Percentiles rank a stretch among this genome's conserved stretches.
Conservation (phyloP, 2,888 invertebrate species). For the Eristalinus sepulchralis region DNA sequence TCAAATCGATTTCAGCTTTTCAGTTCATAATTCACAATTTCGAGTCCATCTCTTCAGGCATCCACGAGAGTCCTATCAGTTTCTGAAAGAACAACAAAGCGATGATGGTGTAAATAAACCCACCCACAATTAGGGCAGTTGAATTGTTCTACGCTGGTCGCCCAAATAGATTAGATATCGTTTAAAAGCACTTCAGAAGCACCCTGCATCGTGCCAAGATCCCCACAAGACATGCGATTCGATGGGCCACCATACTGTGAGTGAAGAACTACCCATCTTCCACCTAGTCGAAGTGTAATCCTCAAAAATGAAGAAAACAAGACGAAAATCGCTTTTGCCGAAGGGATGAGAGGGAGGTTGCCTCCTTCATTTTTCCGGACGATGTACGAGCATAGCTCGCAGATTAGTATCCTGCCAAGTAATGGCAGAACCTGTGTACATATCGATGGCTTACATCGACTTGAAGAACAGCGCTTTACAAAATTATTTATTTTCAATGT, state of each 20-base stretch:
- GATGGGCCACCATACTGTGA: background rate
- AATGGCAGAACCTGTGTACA: conserved; percentile 19
- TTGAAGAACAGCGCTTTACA: conserved; percentile 34
- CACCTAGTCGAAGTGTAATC: conserved; percentile 26
- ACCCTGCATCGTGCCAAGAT: conserved; percentile 1
- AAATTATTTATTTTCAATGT: conserved; percentile 43
- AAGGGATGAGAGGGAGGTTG: background rate
- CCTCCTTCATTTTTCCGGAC: conserved; percentile 22
- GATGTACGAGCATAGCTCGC: conserved; percentile 31
- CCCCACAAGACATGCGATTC: conserved; percentile 20
- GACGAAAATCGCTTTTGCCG: background rate
- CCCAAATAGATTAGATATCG: conserved; percentile 33
- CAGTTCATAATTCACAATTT: background rate
- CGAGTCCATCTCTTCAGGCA: background rate
- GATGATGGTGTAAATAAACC: conserved; percentile 27
- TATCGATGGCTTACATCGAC: conserved; percentile 36
- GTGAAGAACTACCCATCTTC: background rate
- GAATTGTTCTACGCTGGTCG: background rate
- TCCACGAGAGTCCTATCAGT: conserved; percentile 2
- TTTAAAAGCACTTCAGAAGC: conserved; percentile 35
- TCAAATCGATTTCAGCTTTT: background rate
- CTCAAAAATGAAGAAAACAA: conserved; percentile 5
- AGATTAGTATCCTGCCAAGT: conserved; percentile 57
- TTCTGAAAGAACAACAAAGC: conserved; percentile 25
- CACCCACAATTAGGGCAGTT: conserved; percentile 22